Evolutionary conservation across 2,113 vertebrate species (phyloP), one percentile per base, ranked within the genome.

Genomic region (Hippocampus guttulatus): DNA sequence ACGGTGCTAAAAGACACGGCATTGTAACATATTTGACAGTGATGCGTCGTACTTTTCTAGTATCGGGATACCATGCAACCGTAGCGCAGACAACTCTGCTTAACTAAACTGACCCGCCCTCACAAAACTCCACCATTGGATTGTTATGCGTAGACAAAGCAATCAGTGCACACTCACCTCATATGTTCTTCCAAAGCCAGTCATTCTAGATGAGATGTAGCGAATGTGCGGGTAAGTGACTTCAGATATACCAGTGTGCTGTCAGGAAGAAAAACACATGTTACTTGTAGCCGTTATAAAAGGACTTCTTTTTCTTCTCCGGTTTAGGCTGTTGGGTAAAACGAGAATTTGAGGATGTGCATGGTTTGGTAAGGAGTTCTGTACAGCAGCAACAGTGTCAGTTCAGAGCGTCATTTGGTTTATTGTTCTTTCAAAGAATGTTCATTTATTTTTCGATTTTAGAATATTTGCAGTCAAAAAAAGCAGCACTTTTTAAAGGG

Each of bases 201-300:
- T 96, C 94, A 99, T 93, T 92, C 96, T 94, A 80, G 97, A 99
- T 90, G 97, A 99, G 92, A 99, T 99, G 91, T 99, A 99, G 87
- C 97, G 96, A 90, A 99, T 99, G 88, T 99, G 97, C 86, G 97
- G 97, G 89, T 99, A 99, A 89, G 92, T 92, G 81, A 93, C 90
- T 83, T 93, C 92, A 74, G 92, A 91, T 88, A 93, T 91, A 83
- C 92, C 90, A 81, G 91, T 87, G 88, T 93, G 92, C 92, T 93
- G 33, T 10, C 33, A 64, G 52, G 63, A 41, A 80, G 18, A 64
- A 62, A 58, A 21, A 75, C 40, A 77, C 33, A 62, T 2, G 33
- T 10, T 62, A 38, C 18, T 62, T 18, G 11, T 20, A 62, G 63
- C n/a, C 3, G 25, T 47, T 25, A 45, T 0, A 60, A 30, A 60